Percentiles rank a stretch among this genome's conserved stretches.
Conservation (phyloP, 2,888 invertebrate species). For the Sesamia inferens region DNA sequence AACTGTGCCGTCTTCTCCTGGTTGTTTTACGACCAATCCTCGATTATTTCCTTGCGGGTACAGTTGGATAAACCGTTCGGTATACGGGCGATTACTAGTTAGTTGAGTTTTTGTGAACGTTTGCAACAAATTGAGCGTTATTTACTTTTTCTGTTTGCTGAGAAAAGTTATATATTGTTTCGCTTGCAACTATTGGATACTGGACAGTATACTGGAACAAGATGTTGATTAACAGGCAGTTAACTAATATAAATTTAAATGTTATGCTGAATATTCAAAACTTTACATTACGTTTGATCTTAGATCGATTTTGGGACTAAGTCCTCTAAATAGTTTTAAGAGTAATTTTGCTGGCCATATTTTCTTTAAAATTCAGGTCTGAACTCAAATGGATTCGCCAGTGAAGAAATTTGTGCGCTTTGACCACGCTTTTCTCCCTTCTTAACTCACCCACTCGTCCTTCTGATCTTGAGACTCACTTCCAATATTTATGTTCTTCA, state of each 20-base stretch:
- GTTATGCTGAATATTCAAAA: not conserved
- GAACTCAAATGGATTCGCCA: too few relatives aligned
- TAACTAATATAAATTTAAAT: not conserved
- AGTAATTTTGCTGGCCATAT: too few relatives aligned
- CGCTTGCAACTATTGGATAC: not conserved
- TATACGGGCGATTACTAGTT: not conserved
- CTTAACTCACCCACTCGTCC: too few relatives aligned
- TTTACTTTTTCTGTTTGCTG: slow-evolving; percentile 51
- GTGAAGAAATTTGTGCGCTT: too few relatives aligned
- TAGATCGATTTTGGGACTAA: too few relatives aligned
- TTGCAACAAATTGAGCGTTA: slow-evolving; percentile 39
- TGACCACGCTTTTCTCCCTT: too few relatives aligned
- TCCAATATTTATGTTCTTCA: too few relatives aligned
- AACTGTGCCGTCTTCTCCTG: slow-evolving; percentile 26
- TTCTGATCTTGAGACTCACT: too few relatives aligned
- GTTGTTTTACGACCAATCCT: slow-evolving; percentile 51
- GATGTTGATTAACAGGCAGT: not conserved
- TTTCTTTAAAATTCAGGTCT: too few relatives aligned
- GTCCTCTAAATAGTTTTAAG: too few relatives aligned
- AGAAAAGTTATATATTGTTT: slow-evolving; percentile 44
- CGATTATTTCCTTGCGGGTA: slow-evolving; percentile 51
- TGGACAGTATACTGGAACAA: not conserved
- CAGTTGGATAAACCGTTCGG: not conserved
- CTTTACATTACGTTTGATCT: not conserved
- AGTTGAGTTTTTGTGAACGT: slow-evolving; percentile 55